Conservation (phyloP, 2,888 invertebrate genomes). For the Oscheius onirici region DNA sequence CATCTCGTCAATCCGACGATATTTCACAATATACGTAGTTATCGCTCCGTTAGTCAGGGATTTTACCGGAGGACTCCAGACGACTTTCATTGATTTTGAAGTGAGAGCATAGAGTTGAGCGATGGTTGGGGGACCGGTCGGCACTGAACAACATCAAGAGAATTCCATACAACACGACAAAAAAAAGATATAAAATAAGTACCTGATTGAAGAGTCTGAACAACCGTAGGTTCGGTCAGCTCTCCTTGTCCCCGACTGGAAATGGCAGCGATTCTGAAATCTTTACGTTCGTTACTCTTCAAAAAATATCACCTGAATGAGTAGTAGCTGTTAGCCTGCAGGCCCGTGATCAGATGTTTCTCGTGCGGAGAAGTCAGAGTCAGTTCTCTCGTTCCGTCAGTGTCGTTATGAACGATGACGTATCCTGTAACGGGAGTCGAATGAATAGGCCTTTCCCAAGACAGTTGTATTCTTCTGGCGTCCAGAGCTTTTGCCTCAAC, state of each 20-base stretch:
- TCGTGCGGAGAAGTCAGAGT: slow-evolving; percentile 59
- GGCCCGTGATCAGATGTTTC: slow-evolving; percentile 81
- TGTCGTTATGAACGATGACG: slow-evolving; percentile 90
- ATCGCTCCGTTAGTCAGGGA: slow-evolving; percentile 85
- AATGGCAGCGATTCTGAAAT: slow-evolving; percentile 93
- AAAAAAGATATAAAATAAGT: slow-evolving; percentile 1
- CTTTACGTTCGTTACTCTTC: not conserved
- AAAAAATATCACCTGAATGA: slow-evolving; percentile 77
- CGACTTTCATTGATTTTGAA: slow-evolving; percentile 11
- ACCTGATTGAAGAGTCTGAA: slow-evolving; percentile 81
- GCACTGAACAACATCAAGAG: slow-evolving; percentile 30
- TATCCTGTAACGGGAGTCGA: slow-evolving; percentile 77
- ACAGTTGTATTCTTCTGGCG: slow-evolving; percentile 88
- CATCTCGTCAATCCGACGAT: slow-evolving; percentile 28
- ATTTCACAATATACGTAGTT: slow-evolving; percentile 21
- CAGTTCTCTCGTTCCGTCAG: slow-evolving; percentile 57
- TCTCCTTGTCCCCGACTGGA: slow-evolving; percentile 93
- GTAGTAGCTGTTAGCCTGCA: slow-evolving; percentile 95
- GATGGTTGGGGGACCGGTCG: slow-evolving; percentile 27
- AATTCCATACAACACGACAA: slow-evolving; percentile 27
- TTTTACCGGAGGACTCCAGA: slow-evolving; percentile 80
- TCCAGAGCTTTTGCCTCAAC: slow-evolving; percentile 86
- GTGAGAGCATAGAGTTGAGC: slow-evolving; percentile 16
- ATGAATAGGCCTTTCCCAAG: slow-evolving; percentile 85
- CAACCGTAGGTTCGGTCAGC: slow-evolving; percentile 90